These are phyloP conservation scores for Montipora cactus DNA, from an alignment of 64 coral and sea anemone species.

Conservation along the genomic window DNA sequence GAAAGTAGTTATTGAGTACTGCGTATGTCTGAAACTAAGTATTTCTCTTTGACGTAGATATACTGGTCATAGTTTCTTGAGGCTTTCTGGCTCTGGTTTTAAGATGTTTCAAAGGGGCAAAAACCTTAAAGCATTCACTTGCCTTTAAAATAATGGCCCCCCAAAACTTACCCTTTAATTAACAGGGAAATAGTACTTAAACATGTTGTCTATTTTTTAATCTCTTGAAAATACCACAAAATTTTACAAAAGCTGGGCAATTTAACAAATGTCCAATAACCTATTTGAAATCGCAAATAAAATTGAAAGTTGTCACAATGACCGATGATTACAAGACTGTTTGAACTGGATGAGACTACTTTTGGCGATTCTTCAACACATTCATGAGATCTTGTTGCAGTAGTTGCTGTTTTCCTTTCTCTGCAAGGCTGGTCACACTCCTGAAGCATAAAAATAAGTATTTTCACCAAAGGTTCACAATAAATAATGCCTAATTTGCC, in stretches of 20 bases:
- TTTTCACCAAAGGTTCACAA: background rate
- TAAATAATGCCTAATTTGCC: background rate
- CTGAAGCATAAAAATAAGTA: slow-evolving; percentile 40
- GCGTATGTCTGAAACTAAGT: too few relatives aligned
- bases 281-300: slow-evolving; percentile 24
- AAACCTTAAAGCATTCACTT: background rate
- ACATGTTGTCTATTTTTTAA: background rate
- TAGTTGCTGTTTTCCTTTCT: slow-evolving; percentile 85
- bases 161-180: background rate
- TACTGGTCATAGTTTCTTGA: too few relatives aligned
- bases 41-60: too few relatives aligned
- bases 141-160: too few relatives aligned
- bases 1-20: too few relatives aligned
- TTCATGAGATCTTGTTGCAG: slow-evolving; percentile 96
- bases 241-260: slow-evolving; percentile 49
- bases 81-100: too few relatives aligned
- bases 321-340: background rate
- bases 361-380: slow-evolving; percentile 86
- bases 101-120: background rate
- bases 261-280: slow-evolving; percentile 8
- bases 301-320: background rate
- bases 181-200: background rate
- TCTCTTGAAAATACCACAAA: slow-evolving; percentile 42
- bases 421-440: slow-evolving; percentile 82
- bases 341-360: slow-evolving; percentile 34